Evolutionary conservation across 1,140 invertebrate genomes (phyloP), one percentile per base, ranked within the genome.

Genomic region (Neuroterus valhalla): DNA sequence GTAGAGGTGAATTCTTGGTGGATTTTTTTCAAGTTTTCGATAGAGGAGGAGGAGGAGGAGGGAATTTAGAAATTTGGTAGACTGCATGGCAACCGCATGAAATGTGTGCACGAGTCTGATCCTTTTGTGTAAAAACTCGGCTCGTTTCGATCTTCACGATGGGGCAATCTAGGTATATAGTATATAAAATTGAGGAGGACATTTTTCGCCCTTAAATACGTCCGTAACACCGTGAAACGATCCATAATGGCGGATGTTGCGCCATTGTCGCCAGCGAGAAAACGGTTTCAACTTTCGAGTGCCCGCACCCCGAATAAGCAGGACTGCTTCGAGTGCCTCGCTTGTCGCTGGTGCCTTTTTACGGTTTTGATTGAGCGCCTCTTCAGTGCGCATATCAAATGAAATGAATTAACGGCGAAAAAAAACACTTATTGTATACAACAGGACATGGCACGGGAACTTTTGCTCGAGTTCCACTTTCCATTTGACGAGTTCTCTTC

Each of bases 341-440:
- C 76, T 79, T 84, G 83, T 82, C 81, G 79, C 52, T 72, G 44
- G 55, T 68, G 76, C 72, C 84, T 86, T 84, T 86, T 88, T 85
- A 82, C 80, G 82, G 71, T 76, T 86, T 88, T 89, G 88, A 89
- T 89, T 77, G 87, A 89, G 87, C 87, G 87, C 83, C 87, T 81
- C 88, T 89, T 81, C 83, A 89, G 70, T 83, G 83, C 81, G 86
- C 86, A 87, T 85, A 86, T 76, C 75, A 88, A 82, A 89, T 87
- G 81, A 86, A 87, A 88, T 82, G 86, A 88, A 88, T 89, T 89
- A 89, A 79, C 76, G 76, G 72, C 55, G 55, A 62, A 62, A 62
- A 62, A 62, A 62, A 62, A 62, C 55, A 62, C 55, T 62, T 21
- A 50, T 55, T 44, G 68, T 48, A 11, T 50, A 11, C 23, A 31